Evolutionary conservation across 2,797 vertebrate species (phyloP).

Genomic region (Myoxocephalus aenaeus): DNA sequence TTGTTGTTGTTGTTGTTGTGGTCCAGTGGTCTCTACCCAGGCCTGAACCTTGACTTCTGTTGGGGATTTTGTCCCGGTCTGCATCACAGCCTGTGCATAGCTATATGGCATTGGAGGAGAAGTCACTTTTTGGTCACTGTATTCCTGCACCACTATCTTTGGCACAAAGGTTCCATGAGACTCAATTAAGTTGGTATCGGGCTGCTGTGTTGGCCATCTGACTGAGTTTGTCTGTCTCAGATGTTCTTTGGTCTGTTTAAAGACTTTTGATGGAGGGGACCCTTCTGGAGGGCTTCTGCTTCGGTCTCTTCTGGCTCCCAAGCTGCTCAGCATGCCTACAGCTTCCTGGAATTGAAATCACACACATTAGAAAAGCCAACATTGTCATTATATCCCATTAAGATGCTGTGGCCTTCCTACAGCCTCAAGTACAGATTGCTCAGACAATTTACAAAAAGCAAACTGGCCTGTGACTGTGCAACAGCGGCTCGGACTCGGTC

Average conservation of each 20-base stretch:
- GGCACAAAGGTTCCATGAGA: slow-evolving; percentile 63
- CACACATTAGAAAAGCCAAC: neutral
- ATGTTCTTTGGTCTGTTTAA: slow-evolving; percentile 64
- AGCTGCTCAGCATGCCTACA: slow-evolving; percentile 84
- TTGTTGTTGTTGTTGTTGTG: slow-evolving; percentile 35
- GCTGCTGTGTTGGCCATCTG: slow-evolving; percentile 1
- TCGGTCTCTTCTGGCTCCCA: slow-evolving; percentile 81
- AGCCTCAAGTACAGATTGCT: neutral
- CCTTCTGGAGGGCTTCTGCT: slow-evolving; percentile 80
- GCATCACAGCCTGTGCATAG: slow-evolving; percentile 62
- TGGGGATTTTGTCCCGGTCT: slow-evolving; percentile 36
- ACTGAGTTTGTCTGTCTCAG: slow-evolving; percentile 26
- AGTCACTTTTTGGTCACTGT: slow-evolving; percentile 59
- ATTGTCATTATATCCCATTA: neutral
- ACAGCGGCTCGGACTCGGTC: slow-evolving; percentile 84
- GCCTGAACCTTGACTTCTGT: slow-evolving; percentile 27
- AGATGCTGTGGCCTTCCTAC: neutral
- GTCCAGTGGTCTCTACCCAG: slow-evolving; percentile 6
- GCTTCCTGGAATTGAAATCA: slow-evolving; percentile 76
- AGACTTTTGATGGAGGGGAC: slow-evolving; percentile 77
- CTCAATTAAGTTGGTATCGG: slow-evolving; percentile 1
- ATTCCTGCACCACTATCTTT: slow-evolving; percentile 80
- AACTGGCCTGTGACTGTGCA: slow-evolving; percentile 81
- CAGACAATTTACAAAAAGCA: neutral
- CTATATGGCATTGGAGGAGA: slow-evolving; percentile 63